Percentiles rank a stretch among this genome's conserved stretches.
Evolutionary conservation across 1,140 invertebrate genomes (phyloP).

Genomic region (Prorops nasuta): DNA sequence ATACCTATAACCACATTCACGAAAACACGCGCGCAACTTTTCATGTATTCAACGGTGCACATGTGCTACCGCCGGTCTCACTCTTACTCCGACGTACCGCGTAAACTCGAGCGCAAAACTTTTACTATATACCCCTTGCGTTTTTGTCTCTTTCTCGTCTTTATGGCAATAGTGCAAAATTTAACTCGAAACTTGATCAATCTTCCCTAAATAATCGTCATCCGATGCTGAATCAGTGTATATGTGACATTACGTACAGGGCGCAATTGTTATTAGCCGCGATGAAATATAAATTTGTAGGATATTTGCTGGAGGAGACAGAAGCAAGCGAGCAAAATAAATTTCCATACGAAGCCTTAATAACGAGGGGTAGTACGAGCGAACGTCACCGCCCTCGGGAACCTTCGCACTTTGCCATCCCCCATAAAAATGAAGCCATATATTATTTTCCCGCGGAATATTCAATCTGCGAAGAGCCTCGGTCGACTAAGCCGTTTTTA

Average conservation of each 20-base stretch:
- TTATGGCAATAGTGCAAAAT: no score
- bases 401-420: not conserved
- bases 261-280: no score
- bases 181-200: no score
- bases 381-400: not conserved
- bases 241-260: no score
- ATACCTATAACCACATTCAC: constrained; percentile 21
- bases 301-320: no score
- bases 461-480: constrained; percentile 30
- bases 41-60: not conserved
- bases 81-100: constrained; percentile 4
- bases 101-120: constrained; percentile 25
- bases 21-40: not conserved
- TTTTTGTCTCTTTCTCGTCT: not conserved
- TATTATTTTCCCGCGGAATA: constrained; percentile 24
- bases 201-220: no score
- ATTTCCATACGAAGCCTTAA: not conserved
- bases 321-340: not conserved
- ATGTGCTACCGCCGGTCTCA: not conserved
- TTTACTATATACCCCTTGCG: constrained; percentile 28
- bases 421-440: constrained; percentile 6
- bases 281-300: no score
- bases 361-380: not conserved
- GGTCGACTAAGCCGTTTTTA: constrained; percentile 16
- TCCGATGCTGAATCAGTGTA: no score